A percentile compares a stretch with the other conserved stretches of the same genome.
Conservation (phyloP, 2,797 vertebrate species). For the Pseudotriccus pelzelni region DNA sequence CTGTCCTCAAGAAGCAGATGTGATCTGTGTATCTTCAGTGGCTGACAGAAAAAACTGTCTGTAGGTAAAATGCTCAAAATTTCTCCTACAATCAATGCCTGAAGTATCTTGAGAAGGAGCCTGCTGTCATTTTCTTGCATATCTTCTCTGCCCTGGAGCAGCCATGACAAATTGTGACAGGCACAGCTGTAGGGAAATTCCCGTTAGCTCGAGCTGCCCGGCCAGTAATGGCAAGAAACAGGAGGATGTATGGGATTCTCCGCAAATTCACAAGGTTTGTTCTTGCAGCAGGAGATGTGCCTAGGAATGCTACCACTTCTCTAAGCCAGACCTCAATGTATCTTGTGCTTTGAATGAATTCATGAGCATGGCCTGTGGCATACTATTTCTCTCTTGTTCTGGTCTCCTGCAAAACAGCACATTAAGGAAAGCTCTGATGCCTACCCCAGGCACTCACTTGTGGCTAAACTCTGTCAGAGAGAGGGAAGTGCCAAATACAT, state of each 20-base stretch:
- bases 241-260: not conserved
- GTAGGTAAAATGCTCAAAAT: not conserved
- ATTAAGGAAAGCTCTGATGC: not conserved
- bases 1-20: not conserved
- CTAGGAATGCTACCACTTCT: not conserved
- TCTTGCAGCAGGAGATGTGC: not conserved
- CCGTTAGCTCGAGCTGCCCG: accelerated
- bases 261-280: not conserved
- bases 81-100: not conserved
- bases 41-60: not conserved
- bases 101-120: not conserved
- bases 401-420: not conserved
- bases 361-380: not conserved
- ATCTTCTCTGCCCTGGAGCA: not conserved
- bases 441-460: not conserved
- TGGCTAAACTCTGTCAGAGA: not conserved
- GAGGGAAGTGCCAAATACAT: not conserved
- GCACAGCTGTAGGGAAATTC: not conserved
- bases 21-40: not conserved
- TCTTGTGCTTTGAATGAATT: not conserved
- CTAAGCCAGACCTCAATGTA: not conserved
- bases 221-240: not conserved
- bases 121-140: not conserved
- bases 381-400: not conserved
- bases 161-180: not conserved